These are phyloP conservation scores for Nipponia nippon DNA, from an alignment of 2,113 vertebrate species.

Conservation along the genomic window DNA sequence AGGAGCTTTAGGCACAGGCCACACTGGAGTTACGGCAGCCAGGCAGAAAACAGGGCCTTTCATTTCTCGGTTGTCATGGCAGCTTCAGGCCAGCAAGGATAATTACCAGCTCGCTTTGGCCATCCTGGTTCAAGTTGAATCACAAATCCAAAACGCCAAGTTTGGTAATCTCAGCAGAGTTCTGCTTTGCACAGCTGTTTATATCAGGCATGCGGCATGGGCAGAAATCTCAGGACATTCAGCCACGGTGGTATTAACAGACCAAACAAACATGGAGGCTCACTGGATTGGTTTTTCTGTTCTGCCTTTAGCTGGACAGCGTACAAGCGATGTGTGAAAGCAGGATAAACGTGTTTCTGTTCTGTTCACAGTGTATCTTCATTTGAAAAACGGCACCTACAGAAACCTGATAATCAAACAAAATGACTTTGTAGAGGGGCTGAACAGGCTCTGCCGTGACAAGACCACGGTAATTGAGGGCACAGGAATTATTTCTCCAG, in stretches of 20 bases:
- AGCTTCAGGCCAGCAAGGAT: not conserved
- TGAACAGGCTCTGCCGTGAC: not conserved
- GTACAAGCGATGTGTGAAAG: not conserved
- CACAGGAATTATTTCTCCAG: not conserved
- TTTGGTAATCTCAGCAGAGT: conserved; percentile 16
- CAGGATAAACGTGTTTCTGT: not conserved
- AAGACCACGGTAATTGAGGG: not conserved
- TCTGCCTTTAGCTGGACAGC: not conserved
- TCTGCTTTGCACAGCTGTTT: not conserved
- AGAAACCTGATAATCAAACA: not conserved
- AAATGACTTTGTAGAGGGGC: not conserved
- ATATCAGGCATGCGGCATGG: not conserved
- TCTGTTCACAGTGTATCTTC: not conserved
- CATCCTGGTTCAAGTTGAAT: not conserved
- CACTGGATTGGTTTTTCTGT: not conserved
- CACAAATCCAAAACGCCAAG: not conserved
- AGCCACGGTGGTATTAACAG: not conserved
- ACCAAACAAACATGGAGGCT: not conserved
- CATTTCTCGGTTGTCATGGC: rapidly evolving
- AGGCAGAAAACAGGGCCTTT: rapidly evolving
- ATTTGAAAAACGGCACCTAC: not conserved
- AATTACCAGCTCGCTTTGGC: not conserved
- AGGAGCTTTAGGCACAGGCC: not conserved
- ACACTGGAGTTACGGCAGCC: rapidly evolving
- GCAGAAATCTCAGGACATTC: not conserved